phyloP scores from a whole-genome alignment of 1,140 invertebrate genomes.

The Steinernema khuongi region DNA sequence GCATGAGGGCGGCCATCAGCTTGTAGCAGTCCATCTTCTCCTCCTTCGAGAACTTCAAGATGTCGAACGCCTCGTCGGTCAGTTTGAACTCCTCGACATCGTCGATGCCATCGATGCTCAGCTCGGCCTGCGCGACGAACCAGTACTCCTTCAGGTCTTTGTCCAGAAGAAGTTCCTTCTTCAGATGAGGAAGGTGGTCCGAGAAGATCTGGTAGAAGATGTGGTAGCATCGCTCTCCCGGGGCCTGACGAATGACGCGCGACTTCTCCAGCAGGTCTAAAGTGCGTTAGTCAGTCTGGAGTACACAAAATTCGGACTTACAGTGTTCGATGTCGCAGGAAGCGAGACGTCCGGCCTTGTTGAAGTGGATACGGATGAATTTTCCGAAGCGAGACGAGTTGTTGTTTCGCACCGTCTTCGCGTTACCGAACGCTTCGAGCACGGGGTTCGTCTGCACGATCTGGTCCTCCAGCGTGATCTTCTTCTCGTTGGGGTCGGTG shows the following conservation, averaged over 20 bases:
- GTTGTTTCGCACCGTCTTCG: constrained; percentile 98
- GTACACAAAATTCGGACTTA: too few relatives aligned
- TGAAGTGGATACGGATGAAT: constrained; percentile 99
- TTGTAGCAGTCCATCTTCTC: constrained; percentile 95
- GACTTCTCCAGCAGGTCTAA: constrained; percentile 98
- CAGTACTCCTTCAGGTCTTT: constrained; percentile 54
- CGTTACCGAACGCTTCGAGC: constrained; percentile 98
- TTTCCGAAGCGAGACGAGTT: constrained; percentile 86
- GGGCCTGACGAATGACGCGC: constrained; percentile 98
- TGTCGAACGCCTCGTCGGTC: constrained; percentile 95
- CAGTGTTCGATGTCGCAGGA: constrained; percentile 99
- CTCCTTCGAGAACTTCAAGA: constrained; percentile 88
- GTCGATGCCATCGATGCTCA: constrained; percentile 76
- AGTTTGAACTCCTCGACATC: constrained; percentile 75
- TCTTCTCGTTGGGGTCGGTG: constrained; percentile 35
- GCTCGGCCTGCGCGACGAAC: constrained; percentile 93
- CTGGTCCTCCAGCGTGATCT: constrained; percentile 75
- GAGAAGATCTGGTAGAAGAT: constrained; percentile 99
- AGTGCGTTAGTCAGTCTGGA: too few relatives aligned
- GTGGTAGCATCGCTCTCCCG: constrained; percentile 97
- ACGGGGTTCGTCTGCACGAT: constrained; percentile 98
- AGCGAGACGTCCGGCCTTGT: constrained; percentile 94
- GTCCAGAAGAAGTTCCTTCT: constrained; percentile 49
- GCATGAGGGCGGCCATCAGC: constrained; percentile 91
- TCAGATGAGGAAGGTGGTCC: constrained; percentile 72